These are phyloP conservation scores for Amblyopsis rosae DNA, from an alignment of 2,113 vertebrate genomes.

Conservation along the genomic window DNA sequence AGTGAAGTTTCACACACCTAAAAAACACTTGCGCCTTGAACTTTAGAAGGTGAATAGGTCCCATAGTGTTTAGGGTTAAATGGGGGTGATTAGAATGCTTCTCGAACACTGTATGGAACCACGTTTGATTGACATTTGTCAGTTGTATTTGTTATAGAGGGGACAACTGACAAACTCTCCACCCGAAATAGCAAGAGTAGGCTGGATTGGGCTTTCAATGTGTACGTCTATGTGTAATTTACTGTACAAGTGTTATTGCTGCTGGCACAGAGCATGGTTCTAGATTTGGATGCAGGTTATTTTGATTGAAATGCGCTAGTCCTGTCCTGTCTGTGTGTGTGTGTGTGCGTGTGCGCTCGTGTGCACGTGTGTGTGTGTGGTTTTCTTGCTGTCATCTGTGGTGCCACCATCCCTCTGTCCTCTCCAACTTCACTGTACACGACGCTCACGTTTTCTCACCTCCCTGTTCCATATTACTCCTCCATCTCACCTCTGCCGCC, in stretches of 20 bases:
- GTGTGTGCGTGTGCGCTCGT: not conserved
- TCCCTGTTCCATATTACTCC: conserved; percentile 53
- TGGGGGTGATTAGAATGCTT: too few relatives aligned
- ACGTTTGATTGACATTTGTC: too few relatives aligned
- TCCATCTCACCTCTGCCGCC: conserved; percentile 57
- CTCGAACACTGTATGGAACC: too few relatives aligned
- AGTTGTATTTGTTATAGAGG: too few relatives aligned
- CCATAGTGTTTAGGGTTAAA: too few relatives aligned
- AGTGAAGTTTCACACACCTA: too few relatives aligned
- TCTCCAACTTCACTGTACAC: conserved; percentile 18
- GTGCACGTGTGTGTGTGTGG: not conserved
- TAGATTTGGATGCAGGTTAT: not conserved
- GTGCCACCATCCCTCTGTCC: conserved; percentile 7
- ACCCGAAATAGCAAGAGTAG: too few relatives aligned
- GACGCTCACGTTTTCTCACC: conserved; percentile 56
- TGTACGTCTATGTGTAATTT: too few relatives aligned
- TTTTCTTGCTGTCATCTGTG: not conserved
- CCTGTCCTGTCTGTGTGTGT: not conserved
- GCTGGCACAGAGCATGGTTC: not conserved
- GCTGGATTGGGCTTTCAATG: too few relatives aligned
- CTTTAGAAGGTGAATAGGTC: too few relatives aligned
- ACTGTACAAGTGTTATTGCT: not conserved
- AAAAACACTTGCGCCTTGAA: too few relatives aligned
- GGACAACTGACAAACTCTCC: too few relatives aligned
- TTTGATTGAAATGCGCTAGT: not conserved